A percentile compares a stretch with the other conserved stretches of the same genome.
These are phyloP conservation scores for Epinephelus moara DNA, from an alignment of 2,113 vertebrate genomes.

Conservation along the genomic window DNA sequence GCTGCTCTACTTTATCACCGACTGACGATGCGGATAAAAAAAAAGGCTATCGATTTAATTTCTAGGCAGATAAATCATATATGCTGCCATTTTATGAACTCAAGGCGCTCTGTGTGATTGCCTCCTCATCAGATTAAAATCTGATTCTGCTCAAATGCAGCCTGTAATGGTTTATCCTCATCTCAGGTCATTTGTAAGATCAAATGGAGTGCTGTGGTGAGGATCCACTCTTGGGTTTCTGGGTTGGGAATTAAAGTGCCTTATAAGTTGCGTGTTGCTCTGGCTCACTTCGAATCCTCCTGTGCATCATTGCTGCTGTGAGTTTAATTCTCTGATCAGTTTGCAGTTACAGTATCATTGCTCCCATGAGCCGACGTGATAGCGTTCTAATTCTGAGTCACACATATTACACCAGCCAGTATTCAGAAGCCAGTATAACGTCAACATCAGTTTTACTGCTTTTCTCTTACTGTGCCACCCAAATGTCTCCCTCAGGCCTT, in stretches of 20 bases:
- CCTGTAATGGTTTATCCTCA: conserved; percentile 32
- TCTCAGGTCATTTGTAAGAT: conserved; percentile 31
- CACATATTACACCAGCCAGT: neutral
- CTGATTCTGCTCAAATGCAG: conserved; percentile 37
- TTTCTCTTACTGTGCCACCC: conserved; percentile 12
- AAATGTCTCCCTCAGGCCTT: conserved; percentile 53
- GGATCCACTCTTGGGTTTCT: conserved; percentile 2
- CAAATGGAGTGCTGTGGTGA: neutral
- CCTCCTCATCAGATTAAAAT: conserved; percentile 51
- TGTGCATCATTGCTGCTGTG: conserved; percentile 7
- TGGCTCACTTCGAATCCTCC: conserved; percentile 6
- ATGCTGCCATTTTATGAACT: conserved; percentile 9
- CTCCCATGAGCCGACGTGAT: neutral
- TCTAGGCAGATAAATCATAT: conserved; percentile 50
- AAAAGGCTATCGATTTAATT: conserved; percentile 52
- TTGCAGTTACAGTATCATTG: conserved; percentile 15
- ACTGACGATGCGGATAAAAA: conserved; percentile 44
- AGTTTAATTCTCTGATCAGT: conserved; percentile 21
- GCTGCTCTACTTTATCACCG: conserved; percentile 44
- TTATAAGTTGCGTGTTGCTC: conserved; percentile 11
- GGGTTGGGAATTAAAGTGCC: neutral
- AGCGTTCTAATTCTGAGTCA: conserved; percentile 1
- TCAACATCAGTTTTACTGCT: conserved; percentile 41
- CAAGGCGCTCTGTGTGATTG: conserved; percentile 15
- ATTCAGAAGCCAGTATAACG: conserved; percentile 3